Conservation (phyloP, 2,113 vertebrate species). For the Daphoenositta chrysoptera region DNA sequence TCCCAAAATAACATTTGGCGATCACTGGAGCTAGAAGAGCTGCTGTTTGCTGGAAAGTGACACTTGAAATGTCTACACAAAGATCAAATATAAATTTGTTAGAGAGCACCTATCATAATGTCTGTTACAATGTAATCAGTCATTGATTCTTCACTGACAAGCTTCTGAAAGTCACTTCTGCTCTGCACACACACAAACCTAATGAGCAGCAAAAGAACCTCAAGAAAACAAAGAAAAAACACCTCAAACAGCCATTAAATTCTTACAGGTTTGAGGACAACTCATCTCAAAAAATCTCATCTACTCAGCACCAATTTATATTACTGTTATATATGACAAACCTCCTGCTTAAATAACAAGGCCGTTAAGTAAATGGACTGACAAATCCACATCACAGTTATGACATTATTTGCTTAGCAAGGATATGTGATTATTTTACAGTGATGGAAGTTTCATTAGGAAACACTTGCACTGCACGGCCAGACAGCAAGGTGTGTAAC, state of each 20-base stretch:
- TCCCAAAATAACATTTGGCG: background rate
- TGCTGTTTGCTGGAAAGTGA: background rate
- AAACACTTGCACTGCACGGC: background rate
- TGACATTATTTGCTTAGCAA: background rate
- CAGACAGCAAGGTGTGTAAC: background rate
- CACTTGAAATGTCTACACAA: background rate
- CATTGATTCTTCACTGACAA: background rate
- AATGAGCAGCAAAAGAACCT: background rate
- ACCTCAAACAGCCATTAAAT: background rate
- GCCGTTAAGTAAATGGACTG: slow-evolving; percentile 3
- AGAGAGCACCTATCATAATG: background rate
- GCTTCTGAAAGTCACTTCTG: background rate
- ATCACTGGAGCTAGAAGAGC: background rate
- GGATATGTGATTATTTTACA: background rate
- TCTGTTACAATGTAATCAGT: background rate
- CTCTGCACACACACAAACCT: background rate
- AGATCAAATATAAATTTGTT: background rate
- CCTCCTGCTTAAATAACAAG: background rate
- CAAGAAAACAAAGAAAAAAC: background rate
- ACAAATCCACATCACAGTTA: background rate
- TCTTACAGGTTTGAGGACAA: background rate
- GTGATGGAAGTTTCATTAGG: background rate
- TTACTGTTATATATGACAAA: background rate
- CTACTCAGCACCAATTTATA: background rate
- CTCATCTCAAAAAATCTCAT: slow-evolving; percentile 12